phyloP scores from a whole-genome alignment of 2,888 invertebrate genomes.

The Torymus tubicola region DNA sequence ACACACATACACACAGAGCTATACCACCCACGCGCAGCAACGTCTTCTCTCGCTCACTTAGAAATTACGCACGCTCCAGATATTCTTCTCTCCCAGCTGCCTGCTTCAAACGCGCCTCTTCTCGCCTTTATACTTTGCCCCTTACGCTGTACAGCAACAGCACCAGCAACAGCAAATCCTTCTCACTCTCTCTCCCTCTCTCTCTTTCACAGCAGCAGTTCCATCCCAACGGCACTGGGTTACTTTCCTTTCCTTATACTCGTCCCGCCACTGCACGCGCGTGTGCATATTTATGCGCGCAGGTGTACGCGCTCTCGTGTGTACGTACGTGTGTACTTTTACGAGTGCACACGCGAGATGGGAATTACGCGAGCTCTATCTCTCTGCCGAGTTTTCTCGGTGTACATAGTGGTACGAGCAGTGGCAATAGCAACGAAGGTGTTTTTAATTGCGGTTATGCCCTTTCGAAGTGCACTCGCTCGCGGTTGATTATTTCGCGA shows the following conservation, averaged over 20 bases:
- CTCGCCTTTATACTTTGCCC: background rate
- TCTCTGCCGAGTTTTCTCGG: no score
- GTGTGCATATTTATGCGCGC: slow-evolving; percentile 12
- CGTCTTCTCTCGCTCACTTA: slow-evolving; percentile 19
- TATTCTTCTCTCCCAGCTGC: slow-evolving; percentile 29
- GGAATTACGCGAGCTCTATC: no score
- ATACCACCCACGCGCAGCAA: no score
- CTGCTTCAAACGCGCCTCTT: background rate
- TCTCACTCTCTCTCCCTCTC: background rate
- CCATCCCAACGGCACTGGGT: slow-evolving; percentile 3
- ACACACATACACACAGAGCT: no score
- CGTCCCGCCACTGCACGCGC: background rate
- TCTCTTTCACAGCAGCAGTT: background rate
- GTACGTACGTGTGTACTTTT: no score
- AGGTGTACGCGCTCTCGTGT: background rate
- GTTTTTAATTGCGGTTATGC: background rate
- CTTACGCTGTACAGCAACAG: background rate
- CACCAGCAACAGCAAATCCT: background rate
- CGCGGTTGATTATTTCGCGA: no score
- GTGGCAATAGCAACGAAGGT: background rate
- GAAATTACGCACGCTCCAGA: slow-evolving; percentile 48
- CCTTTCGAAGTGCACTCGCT: no score
- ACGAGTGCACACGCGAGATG: no score
- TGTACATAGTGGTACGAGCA: no score
- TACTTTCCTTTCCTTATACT: background rate